Conservation (phyloP, 2,888 invertebrate genomes). For the Rhagium mordax region DNA sequence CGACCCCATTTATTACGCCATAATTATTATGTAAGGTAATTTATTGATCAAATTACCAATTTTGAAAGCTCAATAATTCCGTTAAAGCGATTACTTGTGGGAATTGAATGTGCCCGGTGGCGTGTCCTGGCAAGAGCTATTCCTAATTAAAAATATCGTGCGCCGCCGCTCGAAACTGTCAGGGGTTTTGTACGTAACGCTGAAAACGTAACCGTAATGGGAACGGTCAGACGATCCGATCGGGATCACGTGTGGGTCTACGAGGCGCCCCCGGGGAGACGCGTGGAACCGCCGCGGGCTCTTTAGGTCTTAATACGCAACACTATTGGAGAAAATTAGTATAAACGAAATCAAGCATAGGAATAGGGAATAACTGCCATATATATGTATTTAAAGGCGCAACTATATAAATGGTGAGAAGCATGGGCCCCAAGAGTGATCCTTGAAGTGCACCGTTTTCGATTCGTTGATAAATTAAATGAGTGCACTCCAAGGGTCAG, state of each 20-base stretch:
- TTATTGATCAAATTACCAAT: conserved; percentile 31
- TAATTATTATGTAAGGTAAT: conserved; percentile 28
- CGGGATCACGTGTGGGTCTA: background rate
- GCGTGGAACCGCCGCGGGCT: no score
- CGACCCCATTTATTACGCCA: background rate
- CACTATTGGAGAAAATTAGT: no score
- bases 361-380: no score
- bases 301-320: no score
- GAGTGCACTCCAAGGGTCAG: no score
- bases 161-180: conserved; percentile 4
- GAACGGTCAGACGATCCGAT: background rate
- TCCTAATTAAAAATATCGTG: conserved; percentile 46
- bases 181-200: background rate
- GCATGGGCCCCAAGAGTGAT: no score
- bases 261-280: no score
- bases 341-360: no score
- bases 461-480: no score
- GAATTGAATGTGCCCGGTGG: conserved; percentile 39
- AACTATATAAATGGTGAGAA: no score
- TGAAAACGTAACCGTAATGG: background rate
- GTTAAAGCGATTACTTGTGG: conserved; percentile 42
- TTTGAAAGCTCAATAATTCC: conserved; percentile 29
- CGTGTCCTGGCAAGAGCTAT: conserved; percentile 34
- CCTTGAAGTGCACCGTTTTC: no score
- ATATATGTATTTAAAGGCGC: no score